Base-by-base conservation (phyloP, 2,113 vertebrate species). In the Notothenia coriiceps region DNA sequence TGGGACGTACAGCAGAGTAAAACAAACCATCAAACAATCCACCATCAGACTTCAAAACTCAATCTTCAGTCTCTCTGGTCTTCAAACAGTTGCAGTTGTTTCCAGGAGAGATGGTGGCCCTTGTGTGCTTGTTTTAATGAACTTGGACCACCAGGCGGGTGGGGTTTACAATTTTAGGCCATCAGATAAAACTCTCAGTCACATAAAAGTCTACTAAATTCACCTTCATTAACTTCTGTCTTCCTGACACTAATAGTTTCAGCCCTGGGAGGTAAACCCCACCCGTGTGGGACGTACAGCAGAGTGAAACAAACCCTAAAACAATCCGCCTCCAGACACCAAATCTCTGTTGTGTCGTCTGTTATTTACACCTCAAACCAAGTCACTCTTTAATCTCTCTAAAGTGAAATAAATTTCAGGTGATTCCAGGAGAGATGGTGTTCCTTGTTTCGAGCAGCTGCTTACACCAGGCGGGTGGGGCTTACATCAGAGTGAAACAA, bases 281-380 rank as follows among this genome's bases (percentile, higher is more conserved):
- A 33, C 56, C 75, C 75, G 2, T 15, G 65, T 66, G 70, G 54
- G 80, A 72, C 25, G 1, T 6, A 6, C 52, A 7, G 3, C 20
- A 3, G 18, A 62, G 47, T 22, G 9, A 80, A 80, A 61, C 63
- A 71, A 65, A 59, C 64, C 64, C 74, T 70, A 0, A 22, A 59
- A 57, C 47, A 63, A 40, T 44, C 10, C 10, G 15, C 62, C 65
- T 40, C 33, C 35, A 25, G 35, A 49, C 29, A 61, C 49, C 20
- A 54, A 61, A 68, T 10, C 35, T n/a, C 13, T 25, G 14, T 20
- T 2, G 0, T 33, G 6, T 52, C 51, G 35, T 6, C 46, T 10
- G 10, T 57, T n/a, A 18, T 10, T 44, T 35, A 11, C 29, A 44
- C 0, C 43, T 10, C 64, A 33, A 20, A 33, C 25, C 56, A 25